Evolutionary conservation across 1,140 invertebrate genomes (phyloP), one percentile per base, ranked within the genome.

Genomic region (Phthorimaea operculella): DNA sequence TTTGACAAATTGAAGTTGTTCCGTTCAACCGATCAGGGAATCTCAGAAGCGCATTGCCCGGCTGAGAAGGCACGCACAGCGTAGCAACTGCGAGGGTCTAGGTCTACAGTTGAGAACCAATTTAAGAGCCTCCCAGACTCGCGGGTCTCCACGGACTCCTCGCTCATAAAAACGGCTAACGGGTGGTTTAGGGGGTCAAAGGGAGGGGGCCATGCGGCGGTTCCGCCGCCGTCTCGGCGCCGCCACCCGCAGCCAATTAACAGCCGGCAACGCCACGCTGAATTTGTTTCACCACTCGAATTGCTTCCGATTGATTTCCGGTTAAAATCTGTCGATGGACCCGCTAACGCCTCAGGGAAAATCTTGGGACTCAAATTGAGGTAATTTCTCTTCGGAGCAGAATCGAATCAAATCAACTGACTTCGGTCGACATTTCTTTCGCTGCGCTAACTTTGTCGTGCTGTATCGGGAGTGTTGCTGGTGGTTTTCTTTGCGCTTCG

Each of bases 161-260:
- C 74, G 71, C 70, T 71, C 77, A 77, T 81, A 82, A 83, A 81
- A 83, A 79, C 72, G 72, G 55, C 65, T 64, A 72, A 64, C 68
- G 68, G 63, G 52, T 56, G 55, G 48, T 48, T 58, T 54, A 63
- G 14, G 44, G 14, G 44, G 10, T 69, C 68, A 69, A 58, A 57
- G 54, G 50, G 54, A 72, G 73, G 69, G 72, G 52, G 65, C 73
- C 77, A 79, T 83, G 82, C 82, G 79, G 79, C 72, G 79, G 79
- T 81, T 81, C 79, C 75, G 76, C 77, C 79, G 77, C 81, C 79
- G 80, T 85, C 79, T 83, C 79, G 80, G 81, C 82, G 82, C 80
- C 83, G 73, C 78, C 79, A 75, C 78, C 79, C 80, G 79, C 79
- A 81, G 75, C 78, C 81, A 84, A 84, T 84, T 84, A 84, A 83